These are phyloP conservation scores for Torymus texanus DNA, from an alignment of 2,888 invertebrate species.

Conservation along the genomic window DNA sequence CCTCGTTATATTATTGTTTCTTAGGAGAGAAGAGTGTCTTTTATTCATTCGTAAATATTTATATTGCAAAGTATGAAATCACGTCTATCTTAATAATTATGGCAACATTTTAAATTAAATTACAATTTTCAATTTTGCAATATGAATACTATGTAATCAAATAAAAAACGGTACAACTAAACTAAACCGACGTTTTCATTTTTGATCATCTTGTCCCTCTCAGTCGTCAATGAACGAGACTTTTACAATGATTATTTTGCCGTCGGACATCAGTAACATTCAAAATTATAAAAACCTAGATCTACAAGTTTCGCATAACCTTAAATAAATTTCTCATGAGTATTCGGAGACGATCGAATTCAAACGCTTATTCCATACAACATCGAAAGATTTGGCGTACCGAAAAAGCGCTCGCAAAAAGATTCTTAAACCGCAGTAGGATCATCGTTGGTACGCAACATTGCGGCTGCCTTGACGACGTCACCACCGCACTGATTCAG, in stretches of 20 bases:
- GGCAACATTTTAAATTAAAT: slow-evolving; percentile 41
- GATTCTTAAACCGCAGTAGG: slow-evolving; percentile 68
- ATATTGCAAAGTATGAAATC: slow-evolving; percentile 37
- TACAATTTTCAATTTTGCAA: slow-evolving; percentile 30
- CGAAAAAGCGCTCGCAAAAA: too few species aligned
- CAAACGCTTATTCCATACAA: too few species aligned
- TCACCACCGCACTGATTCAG: slow-evolving; percentile 72
- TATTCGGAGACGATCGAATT: too few species aligned
- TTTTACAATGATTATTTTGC: neutral
- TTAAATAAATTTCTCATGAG: too few species aligned
- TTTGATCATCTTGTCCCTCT: slow-evolving; percentile 21
- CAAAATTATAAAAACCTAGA: neutral
- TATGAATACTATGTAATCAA: slow-evolving; percentile 21
- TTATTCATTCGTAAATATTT: slow-evolving; percentile 32
- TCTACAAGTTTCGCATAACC: too few species aligned
- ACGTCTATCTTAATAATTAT: slow-evolving; percentile 34
- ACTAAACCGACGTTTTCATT: neutral
- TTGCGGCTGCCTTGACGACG: slow-evolving; percentile 72
- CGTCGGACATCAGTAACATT: slow-evolving; percentile 16
- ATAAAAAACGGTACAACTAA: slow-evolving; percentile 11
- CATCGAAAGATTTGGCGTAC: too few species aligned
- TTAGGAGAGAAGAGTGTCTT: neutral
- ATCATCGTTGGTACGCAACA: slow-evolving; percentile 70
- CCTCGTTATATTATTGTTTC: slow-evolving; percentile 4
- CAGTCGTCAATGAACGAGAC: neutral